phyloP scores from a whole-genome alignment of 1,140 invertebrate genomes.

The Drosophila takahashii region DNA sequence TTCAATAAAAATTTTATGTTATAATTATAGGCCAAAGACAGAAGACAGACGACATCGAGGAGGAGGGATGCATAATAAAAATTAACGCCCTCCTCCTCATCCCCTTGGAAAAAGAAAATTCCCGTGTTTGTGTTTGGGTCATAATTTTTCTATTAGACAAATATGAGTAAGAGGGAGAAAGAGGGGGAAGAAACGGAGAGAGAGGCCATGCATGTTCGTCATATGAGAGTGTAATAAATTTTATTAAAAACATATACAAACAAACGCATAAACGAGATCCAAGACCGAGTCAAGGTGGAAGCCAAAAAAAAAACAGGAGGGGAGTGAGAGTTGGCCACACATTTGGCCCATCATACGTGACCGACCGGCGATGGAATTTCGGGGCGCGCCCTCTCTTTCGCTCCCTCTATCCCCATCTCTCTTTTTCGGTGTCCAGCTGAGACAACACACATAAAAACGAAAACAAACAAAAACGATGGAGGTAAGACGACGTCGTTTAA shows the following conservation, averaged over 20 bases:
- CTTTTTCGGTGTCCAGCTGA: slow-evolving; percentile 60
- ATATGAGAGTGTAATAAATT: slow-evolving; percentile 76
- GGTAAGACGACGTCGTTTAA: slow-evolving; percentile 23
- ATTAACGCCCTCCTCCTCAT: slow-evolving; percentile 33
- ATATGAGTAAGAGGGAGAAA: slow-evolving; percentile 25
- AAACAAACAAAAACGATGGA: slow-evolving; percentile 54
- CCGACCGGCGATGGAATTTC: slow-evolving; percentile 65
- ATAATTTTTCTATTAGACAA: slow-evolving; percentile 81
- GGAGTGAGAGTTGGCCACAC: slow-evolving; percentile 36
- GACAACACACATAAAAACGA: slow-evolving; percentile 65
- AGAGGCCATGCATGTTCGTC: slow-evolving; percentile 48
- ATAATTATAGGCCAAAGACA: slow-evolving; percentile 65
- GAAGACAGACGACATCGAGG: slow-evolving; percentile 23
- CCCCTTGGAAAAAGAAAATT: background rate
- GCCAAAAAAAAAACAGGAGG: background rate
- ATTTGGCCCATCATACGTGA: slow-evolving; percentile 77
- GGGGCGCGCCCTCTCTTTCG: slow-evolving; percentile 6
- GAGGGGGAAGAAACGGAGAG: background rate
- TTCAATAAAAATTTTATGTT: slow-evolving; percentile 77
- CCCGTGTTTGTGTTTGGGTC: slow-evolving; percentile 19
- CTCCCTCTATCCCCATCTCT: background rate
- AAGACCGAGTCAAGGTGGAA: slow-evolving; percentile 29
- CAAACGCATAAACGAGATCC: slow-evolving; percentile 44
- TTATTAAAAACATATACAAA: slow-evolving; percentile 72
- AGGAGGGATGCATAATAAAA: slow-evolving; percentile 53